A percentile compares a stretch with the other conserved stretches of the same genome.
Evolutionary conservation across 2,888 invertebrate genomes (phyloP).

Genomic region (Stenchaetothrips biformis): DNA sequence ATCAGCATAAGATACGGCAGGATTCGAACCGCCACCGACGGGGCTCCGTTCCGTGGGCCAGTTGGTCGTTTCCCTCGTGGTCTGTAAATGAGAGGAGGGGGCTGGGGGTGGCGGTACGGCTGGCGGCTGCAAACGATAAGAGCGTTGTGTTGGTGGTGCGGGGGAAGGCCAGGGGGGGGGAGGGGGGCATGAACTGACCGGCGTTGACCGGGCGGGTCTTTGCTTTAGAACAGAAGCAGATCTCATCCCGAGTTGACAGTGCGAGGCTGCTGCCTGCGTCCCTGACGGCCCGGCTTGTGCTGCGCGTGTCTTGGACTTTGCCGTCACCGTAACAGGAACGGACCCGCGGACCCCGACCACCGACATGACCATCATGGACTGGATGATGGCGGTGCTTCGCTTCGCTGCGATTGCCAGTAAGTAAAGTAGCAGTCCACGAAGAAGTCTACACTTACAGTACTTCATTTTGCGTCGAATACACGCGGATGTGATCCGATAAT

Average conservation of each 20-base stretch:
- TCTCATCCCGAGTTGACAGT: not conserved
- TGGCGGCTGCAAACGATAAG: not conserved
- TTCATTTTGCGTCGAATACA: not conserved
- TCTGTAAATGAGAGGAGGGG: not conserved
- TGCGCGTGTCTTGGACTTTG: not conserved
- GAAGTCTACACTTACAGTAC: not conserved
- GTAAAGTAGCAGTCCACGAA: not conserved
- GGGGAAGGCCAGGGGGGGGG: not conserved
- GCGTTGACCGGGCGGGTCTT: not conserved
- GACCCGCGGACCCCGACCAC: not conserved
- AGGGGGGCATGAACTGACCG: not conserved
- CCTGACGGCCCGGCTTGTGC: not conserved
- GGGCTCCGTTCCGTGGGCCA: too few relatives aligned
- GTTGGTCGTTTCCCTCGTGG: not conserved
- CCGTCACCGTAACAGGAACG: not conserved
- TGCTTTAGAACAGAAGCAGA: too few relatives aligned
- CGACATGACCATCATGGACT: not conserved
- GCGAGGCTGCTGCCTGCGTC: not conserved
- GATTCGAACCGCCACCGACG: too few relatives aligned
- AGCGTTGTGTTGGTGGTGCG: not conserved
- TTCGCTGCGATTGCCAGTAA: not conserved
- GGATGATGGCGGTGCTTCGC: constrained; percentile 16
- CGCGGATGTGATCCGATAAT: not conserved
- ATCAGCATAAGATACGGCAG: too few relatives aligned
- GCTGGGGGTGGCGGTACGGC: not conserved